Percentiles rank a stretch among this genome's conserved stretches.
These are phyloP conservation scores for Centropus unirufus DNA, from an alignment of 2,113 vertebrate species.

Conservation along the genomic window DNA sequence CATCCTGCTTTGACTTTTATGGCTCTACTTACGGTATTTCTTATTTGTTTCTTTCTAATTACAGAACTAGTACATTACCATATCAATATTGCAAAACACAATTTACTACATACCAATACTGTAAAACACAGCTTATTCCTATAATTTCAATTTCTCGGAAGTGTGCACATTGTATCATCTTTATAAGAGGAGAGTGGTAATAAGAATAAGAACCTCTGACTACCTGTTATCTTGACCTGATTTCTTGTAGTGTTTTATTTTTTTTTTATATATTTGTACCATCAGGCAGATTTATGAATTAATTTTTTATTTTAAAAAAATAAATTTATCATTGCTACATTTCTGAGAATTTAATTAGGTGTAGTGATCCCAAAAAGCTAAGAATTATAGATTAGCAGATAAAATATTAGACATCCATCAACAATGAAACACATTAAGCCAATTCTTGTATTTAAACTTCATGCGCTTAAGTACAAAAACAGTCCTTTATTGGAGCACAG, in stretches of 20 bases:
- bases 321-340: neutral
- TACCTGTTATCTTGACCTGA: neutral
- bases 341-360: neutral
- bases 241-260: neutral
- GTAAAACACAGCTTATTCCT: neutral
- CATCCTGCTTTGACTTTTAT: neutral
- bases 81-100: neutral
- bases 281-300: neutral
- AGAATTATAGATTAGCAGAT: neutral
- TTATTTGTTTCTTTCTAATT: neutral
- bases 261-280: neutral
- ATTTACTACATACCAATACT: neutral
- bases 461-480: neutral
- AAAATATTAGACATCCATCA: neutral
- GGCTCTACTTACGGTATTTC: neutral
- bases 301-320: neutral
- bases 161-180: neutral
- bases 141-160: neutral
- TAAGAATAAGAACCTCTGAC: neutral
- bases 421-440: neutral
- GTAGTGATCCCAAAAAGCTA: neutral
- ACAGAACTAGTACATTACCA: neutral
- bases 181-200: neutral
- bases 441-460: neutral
- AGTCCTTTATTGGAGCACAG: neutral